phyloP scores from a whole-genome alignment of 2,888 invertebrate species.

The Dasysyrphus tricinctus region DNA sequence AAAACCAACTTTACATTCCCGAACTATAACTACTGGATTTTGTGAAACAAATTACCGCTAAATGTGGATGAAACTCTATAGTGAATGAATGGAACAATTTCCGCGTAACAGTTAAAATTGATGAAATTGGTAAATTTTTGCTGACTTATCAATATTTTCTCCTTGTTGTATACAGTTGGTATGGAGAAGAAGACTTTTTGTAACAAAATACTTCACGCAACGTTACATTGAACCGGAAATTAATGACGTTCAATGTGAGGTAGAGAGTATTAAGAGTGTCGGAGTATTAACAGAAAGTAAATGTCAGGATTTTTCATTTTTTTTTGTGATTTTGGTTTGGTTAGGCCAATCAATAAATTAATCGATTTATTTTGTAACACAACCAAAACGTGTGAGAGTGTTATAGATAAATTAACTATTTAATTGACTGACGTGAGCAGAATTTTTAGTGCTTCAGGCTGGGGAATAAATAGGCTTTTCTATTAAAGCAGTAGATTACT shows the following conservation, averaged over 20 bases:
- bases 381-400: not conserved
- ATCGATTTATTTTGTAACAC: constrained; percentile 13
- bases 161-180: not conserved
- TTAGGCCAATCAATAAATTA: constrained; percentile 15
- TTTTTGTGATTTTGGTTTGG: not conserved
- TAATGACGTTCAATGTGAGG: constrained; percentile 41
- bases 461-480: not conserved
- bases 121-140: constrained; percentile 63
- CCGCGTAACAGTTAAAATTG: constrained; percentile 50
- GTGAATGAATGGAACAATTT: constrained; percentile 69
- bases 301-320: not conserved
- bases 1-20: not conserved
- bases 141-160: constrained; percentile 30
- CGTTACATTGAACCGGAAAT: constrained; percentile 39
- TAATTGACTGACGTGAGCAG: not conserved
- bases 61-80: constrained; percentile 48
- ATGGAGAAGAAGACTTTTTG: not conserved
- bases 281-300: constrained; percentile 7
- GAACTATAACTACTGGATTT: constrained; percentile 59
- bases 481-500: not conserved
- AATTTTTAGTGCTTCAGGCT: not conserved
- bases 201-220: constrained; percentile 34
- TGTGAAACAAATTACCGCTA: constrained; percentile 70
- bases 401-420: constrained; percentile 14
- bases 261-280: constrained; percentile 1